Evolutionary conservation across 1,140 invertebrate species (phyloP).

Genomic region (Yoshiicerus persimilis): DNA sequence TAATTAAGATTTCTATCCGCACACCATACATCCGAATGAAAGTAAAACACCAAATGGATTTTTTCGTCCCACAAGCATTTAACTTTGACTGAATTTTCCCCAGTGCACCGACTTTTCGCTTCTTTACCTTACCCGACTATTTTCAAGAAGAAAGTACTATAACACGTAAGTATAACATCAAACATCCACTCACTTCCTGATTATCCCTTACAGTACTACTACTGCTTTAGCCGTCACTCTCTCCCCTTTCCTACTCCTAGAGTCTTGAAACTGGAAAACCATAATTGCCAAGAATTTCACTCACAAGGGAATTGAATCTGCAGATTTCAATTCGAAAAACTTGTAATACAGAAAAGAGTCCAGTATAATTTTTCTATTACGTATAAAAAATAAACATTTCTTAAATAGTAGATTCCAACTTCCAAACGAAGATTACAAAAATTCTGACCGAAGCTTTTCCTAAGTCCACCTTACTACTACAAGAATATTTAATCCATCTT

Average conservation of each 20-base stretch:
- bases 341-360: too few species aligned
- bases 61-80: constrained; percentile 5
- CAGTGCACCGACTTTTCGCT: not conserved
- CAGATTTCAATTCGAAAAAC: not conserved
- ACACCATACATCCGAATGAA: constrained; percentile 3
- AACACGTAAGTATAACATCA: not conserved
- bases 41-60: constrained; percentile 1
- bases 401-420: too few species aligned
- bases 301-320: not conserved
- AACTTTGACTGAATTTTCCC: not conserved
- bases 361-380: too few species aligned
- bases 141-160: not conserved
- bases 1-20: constrained; percentile 28
- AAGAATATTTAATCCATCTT: too few species aligned
- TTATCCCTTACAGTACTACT: not conserved
- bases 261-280: not conserved
- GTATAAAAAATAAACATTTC: too few species aligned
- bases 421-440: too few species aligned
- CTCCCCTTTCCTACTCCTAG: not conserved
- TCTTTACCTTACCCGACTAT: not conserved
- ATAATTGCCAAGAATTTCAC: not conserved
- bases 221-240: not conserved
- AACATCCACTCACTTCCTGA: not conserved
- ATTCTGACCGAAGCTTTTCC: too few species aligned
- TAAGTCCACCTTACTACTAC: too few species aligned